Percentiles rank a stretch among this genome's conserved stretches.
Evolutionary conservation across 1,140 invertebrate genomes (phyloP).

Genomic region (Ostrea edulis): DNA sequence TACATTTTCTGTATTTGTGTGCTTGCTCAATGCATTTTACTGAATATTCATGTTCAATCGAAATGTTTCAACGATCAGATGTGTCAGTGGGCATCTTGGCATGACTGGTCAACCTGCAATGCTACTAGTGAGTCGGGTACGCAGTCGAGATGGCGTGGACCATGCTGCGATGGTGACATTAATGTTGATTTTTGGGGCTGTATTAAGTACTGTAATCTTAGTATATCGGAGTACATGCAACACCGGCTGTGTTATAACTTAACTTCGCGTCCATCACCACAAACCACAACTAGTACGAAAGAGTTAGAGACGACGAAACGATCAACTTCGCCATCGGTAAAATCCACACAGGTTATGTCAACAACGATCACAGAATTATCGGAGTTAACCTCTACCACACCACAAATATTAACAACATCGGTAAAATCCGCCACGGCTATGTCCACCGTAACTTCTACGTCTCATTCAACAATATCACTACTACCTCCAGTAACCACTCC

Average conservation of each 20-base stretch:
- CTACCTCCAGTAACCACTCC: too few species aligned
- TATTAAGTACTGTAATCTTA: constrained; percentile 9
- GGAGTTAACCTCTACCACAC: too few species aligned
- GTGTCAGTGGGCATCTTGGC: constrained; percentile 3
- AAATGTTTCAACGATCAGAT: background rate
- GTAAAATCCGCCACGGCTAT: too few species aligned
- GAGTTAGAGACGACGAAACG: background rate
- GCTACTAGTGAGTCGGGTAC: background rate
- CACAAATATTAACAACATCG: too few species aligned
- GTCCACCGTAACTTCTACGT: too few species aligned
- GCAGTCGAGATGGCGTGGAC: background rate
- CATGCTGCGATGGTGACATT: background rate
- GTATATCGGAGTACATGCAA: background rate
- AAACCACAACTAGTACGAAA: background rate
- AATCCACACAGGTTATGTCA: too few species aligned
- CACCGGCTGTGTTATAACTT: background rate
- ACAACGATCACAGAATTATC: too few species aligned
- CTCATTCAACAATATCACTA: too few species aligned
- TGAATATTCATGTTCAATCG: background rate
- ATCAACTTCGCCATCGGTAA: too few species aligned
- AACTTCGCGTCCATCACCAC: background rate
- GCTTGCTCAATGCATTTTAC: background rate
- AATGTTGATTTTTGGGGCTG: background rate
- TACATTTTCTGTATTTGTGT: background rate
- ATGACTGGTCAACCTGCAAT: background rate